Base-by-base conservation (phyloP, 2,797 vertebrate genomes). In the Steatocranus sp. region DNA sequence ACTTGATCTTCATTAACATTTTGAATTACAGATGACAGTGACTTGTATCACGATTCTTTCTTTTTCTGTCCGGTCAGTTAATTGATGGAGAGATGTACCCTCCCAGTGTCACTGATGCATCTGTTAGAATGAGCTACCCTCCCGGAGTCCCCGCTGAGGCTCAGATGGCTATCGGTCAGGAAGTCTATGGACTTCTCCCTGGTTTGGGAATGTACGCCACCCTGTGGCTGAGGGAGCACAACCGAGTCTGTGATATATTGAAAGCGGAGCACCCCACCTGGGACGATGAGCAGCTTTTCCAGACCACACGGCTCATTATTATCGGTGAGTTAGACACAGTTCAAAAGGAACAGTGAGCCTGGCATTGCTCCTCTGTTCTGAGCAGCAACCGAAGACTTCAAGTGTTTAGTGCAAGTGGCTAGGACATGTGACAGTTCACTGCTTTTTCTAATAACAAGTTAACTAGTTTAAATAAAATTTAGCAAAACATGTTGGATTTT, bases 221-320 rank as follows among this genome's bases (percentile, higher is more conserved):
- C 0, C 75, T 99, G 84, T 99, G 99, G 99, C 94, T 99, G 53
- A 96, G 99, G 0, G 99, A 99, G 85, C 99, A 99, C 89, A 99
- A 99, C 94, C 96, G 98, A 0, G 96, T 99, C 61, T 99, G 98
- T 9, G 98, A 98, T 89, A 27, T 99, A 75, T 93, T 99, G 91
- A 97, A 96, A 81, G 81, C 48, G 4, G 97, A 97, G 17, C 99
- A 99, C 77, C 98, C 98, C 8, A 96, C 94, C 74, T 99, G 99
- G 98, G 95, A 86, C 0, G 99, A 99, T 0, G 99, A 99, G 86
- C 99, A 99, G 93, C 97, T 99, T 23, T 99, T 99, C 95, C 99
- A 99, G 94, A 99, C 99, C 0, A 9, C 98, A 1, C 95, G 98
- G 14, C 97, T 99, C 85, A 96, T 99, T 89, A 95, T 99, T 84